A percentile compares a stretch with the other conserved stretches of the same genome.
phyloP scores from a whole-genome alignment of 2,888 invertebrate genomes.

The Oscheius sp. region DNA sequence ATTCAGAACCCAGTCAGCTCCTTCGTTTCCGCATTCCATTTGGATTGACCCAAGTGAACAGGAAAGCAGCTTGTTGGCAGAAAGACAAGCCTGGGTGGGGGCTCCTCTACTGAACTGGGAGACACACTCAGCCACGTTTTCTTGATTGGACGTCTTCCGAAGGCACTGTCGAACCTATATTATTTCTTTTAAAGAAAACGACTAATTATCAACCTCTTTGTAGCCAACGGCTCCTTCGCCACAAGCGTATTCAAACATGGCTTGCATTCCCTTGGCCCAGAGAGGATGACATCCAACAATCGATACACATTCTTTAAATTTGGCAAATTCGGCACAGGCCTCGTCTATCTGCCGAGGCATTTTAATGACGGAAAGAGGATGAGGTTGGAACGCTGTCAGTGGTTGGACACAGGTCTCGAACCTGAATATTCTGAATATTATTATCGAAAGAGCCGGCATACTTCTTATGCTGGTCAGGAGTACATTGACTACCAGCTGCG shows the following conservation, averaged over 20 bases:
- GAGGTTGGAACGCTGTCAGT: constrained; percentile 69
- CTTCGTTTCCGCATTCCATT: constrained; percentile 30
- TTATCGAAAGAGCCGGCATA: constrained; percentile 37
- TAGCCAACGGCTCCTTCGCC: constrained; percentile 62
- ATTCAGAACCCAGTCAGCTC: constrained; percentile 53
- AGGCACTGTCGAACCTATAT: constrained; percentile 61
- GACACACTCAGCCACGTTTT: constrained; percentile 62
- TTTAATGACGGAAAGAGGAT: constrained; percentile 70
- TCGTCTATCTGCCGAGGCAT: constrained; percentile 68
- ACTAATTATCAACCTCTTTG: constrained; percentile 46
- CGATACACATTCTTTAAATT: constrained; percentile 60
- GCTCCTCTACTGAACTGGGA: constrained; percentile 69
- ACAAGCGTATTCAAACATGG: constrained; percentile 71
- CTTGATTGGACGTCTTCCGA: constrained; percentile 43
- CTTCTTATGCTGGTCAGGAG: constrained; percentile 61
- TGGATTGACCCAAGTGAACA: constrained; percentile 63
- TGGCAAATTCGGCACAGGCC: constrained; percentile 64
- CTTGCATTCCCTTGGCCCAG: constrained; percentile 71
- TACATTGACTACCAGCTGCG: constrained; percentile 45
- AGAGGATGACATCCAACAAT: constrained; percentile 62
- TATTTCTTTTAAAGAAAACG: neutral
- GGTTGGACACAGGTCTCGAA: constrained; percentile 68
- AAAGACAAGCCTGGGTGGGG: constrained; percentile 68
- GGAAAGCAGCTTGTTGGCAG: constrained; percentile 64
- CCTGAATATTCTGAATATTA: constrained; percentile 21